Conservation (phyloP, 2,888 invertebrate genomes). For the Tenthredo mesomela region DNA sequence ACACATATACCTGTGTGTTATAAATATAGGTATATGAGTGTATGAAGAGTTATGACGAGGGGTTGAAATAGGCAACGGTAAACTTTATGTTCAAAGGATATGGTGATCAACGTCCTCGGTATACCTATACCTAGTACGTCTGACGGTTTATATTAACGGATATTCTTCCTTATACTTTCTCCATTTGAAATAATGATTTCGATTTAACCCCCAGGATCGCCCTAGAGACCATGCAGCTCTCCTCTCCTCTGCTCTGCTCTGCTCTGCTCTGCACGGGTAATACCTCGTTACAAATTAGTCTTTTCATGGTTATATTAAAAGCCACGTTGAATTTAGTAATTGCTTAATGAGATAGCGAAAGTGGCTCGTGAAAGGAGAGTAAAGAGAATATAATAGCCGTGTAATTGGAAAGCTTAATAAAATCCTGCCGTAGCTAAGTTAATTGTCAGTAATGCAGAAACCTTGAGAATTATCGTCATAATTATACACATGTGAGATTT, state of each 20-base stretch:
- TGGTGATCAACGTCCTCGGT: neutral
- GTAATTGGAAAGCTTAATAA: slow-evolving; percentile 49
- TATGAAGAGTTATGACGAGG: neutral
- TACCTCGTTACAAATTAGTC: slow-evolving; percentile 20
- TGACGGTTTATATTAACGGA: neutral
- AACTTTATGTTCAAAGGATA: neutral
- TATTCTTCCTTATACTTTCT: neutral
- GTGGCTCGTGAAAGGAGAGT: slow-evolving; percentile 41
- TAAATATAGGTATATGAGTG: neutral
- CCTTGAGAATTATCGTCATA: neutral
- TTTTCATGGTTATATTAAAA: slow-evolving; percentile 34
- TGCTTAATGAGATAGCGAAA: slow-evolving; percentile 30
- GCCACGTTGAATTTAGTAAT: slow-evolving; percentile 46
- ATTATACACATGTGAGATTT: neutral
- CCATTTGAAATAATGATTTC: neutral
- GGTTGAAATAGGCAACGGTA: neutral
- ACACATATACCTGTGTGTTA: neutral
- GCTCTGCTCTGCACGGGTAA: neutral
- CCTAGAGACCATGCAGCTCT: neutral
- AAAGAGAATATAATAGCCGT: slow-evolving; percentile 43
- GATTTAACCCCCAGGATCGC: neutral
- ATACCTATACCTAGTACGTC: neutral
- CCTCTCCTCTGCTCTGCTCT: neutral
- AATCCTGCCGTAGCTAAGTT: neutral
- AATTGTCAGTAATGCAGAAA: neutral